A percentile compares a stretch with the other conserved stretches of the same genome.
Conservation (phyloP, 2,113 vertebrate species). For the Helogale parvula region DNA sequence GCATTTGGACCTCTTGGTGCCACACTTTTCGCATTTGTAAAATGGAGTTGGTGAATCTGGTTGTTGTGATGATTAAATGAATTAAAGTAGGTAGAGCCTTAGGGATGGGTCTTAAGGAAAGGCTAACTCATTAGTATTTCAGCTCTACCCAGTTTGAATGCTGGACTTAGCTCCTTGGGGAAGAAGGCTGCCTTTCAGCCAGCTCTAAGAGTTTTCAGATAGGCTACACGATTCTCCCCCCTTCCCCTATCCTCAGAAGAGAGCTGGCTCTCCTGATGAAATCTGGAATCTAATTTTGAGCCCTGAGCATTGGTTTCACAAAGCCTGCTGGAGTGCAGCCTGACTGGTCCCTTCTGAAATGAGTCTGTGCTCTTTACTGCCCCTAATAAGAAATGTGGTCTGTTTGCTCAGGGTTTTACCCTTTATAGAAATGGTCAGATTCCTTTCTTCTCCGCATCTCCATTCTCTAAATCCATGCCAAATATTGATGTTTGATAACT, state of each 20-base stretch:
- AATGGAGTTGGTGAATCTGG: neutral
- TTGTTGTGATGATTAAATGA: neutral
- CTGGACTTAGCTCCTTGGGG: neutral
- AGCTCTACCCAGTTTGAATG: neutral
- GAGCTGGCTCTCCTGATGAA: neutral
- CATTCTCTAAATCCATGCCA: conserved; percentile 69
- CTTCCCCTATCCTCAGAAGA: neutral
- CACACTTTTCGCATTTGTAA: neutral
- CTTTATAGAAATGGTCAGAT: conserved; percentile 64
- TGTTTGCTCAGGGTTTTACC: conserved; percentile 62
- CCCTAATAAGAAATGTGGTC: conserved; percentile 37
- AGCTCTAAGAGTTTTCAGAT: neutral
- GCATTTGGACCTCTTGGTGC: neutral
- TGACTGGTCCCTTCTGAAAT: neutral
- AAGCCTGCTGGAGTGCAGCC: neutral
- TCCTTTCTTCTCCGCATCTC: conserved; percentile 36
- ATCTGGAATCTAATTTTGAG: neutral
- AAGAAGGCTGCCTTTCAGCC: neutral
- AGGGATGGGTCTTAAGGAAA: neutral
- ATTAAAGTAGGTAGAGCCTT: neutral
- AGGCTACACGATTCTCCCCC: neutral
- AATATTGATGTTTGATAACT: conserved; percentile 83
- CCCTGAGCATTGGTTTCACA: neutral
- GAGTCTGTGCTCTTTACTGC: neutral
- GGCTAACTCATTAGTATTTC: neutral